Percentiles rank a stretch among this genome's conserved stretches.
Conservation (phyloP, 2,113 vertebrate species). For the Colistium nudipinnis region DNA sequence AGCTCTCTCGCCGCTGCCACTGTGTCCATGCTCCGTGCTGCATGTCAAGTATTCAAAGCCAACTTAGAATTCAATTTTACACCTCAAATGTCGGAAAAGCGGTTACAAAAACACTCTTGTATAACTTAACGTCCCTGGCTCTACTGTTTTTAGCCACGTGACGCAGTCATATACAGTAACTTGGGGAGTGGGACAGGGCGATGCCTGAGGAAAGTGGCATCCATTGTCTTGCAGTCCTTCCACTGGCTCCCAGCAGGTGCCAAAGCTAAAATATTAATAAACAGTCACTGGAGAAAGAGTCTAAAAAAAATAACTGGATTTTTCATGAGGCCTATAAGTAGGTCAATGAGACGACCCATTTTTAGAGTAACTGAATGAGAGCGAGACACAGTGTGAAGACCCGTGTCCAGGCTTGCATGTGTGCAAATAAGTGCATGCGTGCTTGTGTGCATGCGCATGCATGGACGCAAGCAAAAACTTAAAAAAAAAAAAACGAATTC, state of each 20-base stretch:
- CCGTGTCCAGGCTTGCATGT: constrained; percentile 7
- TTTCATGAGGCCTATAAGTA: constrained; percentile 78
- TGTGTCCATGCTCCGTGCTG: neutral
- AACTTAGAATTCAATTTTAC: neutral
- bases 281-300: constrained; percentile 63
- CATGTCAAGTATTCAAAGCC: constrained; percentile 8
- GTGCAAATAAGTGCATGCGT: neutral
- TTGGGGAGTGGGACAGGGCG: constrained; percentile 37
- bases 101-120: constrained; percentile 6
- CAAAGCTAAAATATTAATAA: constrained; percentile 77
- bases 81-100: neutral
- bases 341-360: constrained; percentile 81
- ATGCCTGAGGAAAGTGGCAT: constrained; percentile 46
- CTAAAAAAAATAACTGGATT: constrained; percentile 70
- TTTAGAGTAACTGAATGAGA: constrained; percentile 63
- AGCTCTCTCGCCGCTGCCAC: neutral
- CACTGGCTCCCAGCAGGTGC: constrained; percentile 62
- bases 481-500: constrained; percentile 7
- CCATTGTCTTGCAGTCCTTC: constrained; percentile 44
- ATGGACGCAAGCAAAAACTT: constrained; percentile 6
- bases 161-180: constrained; percentile 24
- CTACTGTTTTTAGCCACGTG: neutral
- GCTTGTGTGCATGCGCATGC: constrained; percentile 1
- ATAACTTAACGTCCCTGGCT: neutral
- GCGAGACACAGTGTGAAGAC: constrained; percentile 37